Percentiles rank a stretch among this genome's conserved stretches.
phyloP scores from a whole-genome alignment of 2,797 vertebrate genomes.

The Paramormyrops hopkinsi region DNA sequence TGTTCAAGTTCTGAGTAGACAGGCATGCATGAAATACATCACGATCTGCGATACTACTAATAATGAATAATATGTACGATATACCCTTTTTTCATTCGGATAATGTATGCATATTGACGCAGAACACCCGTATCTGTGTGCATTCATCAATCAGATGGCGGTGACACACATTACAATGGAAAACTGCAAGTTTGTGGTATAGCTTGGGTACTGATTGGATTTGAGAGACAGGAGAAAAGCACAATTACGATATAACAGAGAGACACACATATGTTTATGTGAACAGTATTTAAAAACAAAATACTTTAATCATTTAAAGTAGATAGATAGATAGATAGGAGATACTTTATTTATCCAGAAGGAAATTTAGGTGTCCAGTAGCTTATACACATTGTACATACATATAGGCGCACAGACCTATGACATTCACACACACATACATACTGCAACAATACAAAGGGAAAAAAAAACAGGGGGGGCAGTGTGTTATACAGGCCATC shows the following conservation, averaged over 20 bases:
- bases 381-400: no score
- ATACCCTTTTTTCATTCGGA: background rate
- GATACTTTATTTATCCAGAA: no score
- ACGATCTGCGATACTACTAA: background rate
- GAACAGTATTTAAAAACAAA: background rate
- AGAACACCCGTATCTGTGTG: background rate
- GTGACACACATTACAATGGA: background rate
- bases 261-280: background rate
- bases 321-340: no score
- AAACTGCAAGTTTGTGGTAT: background rate
- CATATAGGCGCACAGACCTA: no score
- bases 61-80: background rate
- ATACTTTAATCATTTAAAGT: background rate
- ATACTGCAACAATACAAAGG: no score
- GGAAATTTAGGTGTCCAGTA: no score
- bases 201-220: background rate
- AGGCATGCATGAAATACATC: background rate
- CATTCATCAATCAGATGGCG: background rate
- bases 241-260: background rate
- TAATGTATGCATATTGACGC: background rate
- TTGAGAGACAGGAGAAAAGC: background rate
- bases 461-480: no score
- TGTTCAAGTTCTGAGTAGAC: background rate
- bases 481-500: no score
- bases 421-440: no score